Base-by-base conservation (phyloP, 92 coral and sea anemone species). In the Plumapathes pennacea region DNA sequence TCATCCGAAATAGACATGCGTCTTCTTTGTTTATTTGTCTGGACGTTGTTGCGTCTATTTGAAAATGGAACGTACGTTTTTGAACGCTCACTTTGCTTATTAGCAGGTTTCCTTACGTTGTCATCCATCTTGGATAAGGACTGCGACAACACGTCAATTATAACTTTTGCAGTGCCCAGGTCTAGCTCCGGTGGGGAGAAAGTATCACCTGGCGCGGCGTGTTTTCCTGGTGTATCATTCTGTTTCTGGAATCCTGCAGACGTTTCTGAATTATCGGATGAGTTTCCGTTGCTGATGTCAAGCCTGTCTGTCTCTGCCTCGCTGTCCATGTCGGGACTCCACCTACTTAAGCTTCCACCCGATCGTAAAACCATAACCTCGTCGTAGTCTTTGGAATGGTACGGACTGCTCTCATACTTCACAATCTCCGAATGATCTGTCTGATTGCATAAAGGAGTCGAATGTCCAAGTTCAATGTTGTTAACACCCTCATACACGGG, bases 351-450 rank as follows among this genome's bases (percentile, higher is more conserved):
- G 25, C 25, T 14, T 2, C 6, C 15, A 34, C 37, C 56, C 25
- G 54, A 24, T 10, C 67, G 48, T 10, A 75, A 57, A 22, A 52
- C 38, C 29, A 37, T 61, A 36, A 62, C 84, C 6, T 46, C 80
- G 24, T 83, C 83, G 46, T 72, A 67, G 42, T 76, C 68, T 27
- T 83, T 50, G 15, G 73, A 62, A 2, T 76, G 83, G 43, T 77
- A 88, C 4, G 96, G 86, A 38, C 96, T 83, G 7, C 86, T 64
- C 40, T 88, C 83, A 52, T 83, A 78, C 66, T 88, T 85, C 22
- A 77, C 41, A 25, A 88, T 78, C 1, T 34, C 36, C 54, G 71
- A 75, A 2, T 82, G 83, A 27, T 88, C 96, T 5, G 67, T 73
- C 25, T 67, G 75, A 8, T 77, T 61, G 46, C 64, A 84, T n/a